These are phyloP conservation scores for Anticlea derivata DNA, from an alignment of 2,888 invertebrate species.

Conservation along the genomic window DNA sequence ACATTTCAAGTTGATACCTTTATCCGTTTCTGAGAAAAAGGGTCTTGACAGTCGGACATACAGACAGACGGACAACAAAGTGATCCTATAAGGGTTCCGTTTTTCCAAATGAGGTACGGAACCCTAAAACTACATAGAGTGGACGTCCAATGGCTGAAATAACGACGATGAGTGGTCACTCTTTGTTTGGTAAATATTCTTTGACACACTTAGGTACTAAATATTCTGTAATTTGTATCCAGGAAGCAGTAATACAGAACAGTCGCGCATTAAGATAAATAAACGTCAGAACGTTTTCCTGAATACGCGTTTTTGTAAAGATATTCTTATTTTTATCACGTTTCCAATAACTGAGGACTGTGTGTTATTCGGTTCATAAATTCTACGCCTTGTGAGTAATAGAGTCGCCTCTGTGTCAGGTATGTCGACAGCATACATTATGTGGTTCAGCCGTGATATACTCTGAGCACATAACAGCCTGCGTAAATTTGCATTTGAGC, in stretches of 20 bases:
- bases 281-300: slow-evolving; percentile 14
- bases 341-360: slow-evolving; percentile 73
- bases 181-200: no score
- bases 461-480: slow-evolving; percentile 29
- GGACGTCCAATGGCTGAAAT: no score
- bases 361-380: slow-evolving; percentile 74
- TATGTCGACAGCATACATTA: slow-evolving; percentile 71
- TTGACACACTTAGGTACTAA: no score
- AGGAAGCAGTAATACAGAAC: slow-evolving; percentile 6
- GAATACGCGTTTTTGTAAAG: slow-evolving; percentile 35
- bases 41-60: no score
- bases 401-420: slow-evolving; percentile 67
- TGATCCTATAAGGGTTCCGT: no score
- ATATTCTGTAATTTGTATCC: no score
- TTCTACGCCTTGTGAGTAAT: slow-evolving; percentile 68
- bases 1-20: no score
- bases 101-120: no score
- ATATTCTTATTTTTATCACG: slow-evolving; percentile 68
- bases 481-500: slow-evolving; percentile 18
- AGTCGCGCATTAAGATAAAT: slow-evolving; percentile 5
- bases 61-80: no score
- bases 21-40: no score
- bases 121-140: no score
- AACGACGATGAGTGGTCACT: no score
- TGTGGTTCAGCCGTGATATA: slow-evolving; percentile 55